phyloP scores from a whole-genome alignment of 2,797 vertebrate species.

The Anolis apletophallus region DNA sequence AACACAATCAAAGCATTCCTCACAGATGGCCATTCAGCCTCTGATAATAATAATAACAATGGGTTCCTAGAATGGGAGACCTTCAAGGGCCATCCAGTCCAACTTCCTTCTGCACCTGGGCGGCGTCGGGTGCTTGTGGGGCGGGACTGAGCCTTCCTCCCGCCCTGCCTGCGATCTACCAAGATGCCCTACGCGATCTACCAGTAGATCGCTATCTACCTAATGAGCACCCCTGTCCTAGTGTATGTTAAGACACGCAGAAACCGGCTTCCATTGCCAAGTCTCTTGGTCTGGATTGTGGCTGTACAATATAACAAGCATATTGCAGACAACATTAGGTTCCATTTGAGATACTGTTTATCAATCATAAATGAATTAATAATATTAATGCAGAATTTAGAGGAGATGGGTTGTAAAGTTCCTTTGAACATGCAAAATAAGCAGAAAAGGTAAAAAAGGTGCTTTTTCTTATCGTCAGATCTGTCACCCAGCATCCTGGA shows the following conservation, averaged over 20 bases:
- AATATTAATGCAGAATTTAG: background rate
- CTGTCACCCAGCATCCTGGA: conserved; percentile 14
- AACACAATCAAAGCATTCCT: no score
- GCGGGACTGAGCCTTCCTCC: no score
- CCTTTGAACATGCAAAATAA: conserved; percentile 5
- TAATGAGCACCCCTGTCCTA: no score
- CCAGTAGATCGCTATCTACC: no score
- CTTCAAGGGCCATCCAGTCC: no score
- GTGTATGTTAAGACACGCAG: background rate
- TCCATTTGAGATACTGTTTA: background rate
- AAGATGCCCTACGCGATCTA: no score
- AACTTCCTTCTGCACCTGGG: no score
- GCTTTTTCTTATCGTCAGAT: conserved; percentile 20
- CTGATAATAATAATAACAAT: no score
- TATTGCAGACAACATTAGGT: conserved; percentile 4
- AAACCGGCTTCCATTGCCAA: background rate
- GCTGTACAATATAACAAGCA: background rate
- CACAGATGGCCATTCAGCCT: no score
- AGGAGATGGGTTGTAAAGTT: background rate
- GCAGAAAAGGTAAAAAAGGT: background rate
- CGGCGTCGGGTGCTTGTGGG: no score
- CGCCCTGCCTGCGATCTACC: no score
- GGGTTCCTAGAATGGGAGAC: no score
- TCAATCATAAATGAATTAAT: background rate
- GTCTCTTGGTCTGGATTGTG: background rate